Base-by-base conservation (phyloP, 1,140 invertebrate genomes). In the Neomicropteryx cornuta region DNA sequence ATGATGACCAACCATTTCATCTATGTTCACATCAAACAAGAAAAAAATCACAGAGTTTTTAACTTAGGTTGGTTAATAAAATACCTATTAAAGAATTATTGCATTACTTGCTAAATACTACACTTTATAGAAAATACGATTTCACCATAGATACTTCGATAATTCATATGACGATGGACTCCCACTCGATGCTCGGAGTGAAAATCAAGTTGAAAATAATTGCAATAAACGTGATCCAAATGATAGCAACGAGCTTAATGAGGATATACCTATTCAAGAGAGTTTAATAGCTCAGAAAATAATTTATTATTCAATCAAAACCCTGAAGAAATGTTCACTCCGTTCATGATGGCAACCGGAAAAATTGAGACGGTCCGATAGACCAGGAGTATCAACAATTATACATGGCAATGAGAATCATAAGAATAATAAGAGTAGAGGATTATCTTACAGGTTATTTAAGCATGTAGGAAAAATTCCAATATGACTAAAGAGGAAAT, bases 251-350 rank as follows among this genome's bases (percentile, higher is more conserved):
- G n/a, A n/a, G 17, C 27, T 44, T 3, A 44, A 35, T 39, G 49
- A 55, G 45, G 18, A 39, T 33, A 43, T 46, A 29, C 18, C 21
- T n/a, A 41, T 40, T n/a, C 35, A 48, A 33, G 50, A 51, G 31
- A 47, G 36, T 43, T 34, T 53, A 8, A 27, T 28, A 10, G 44
- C 51, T 5, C 45, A 49, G 41, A 51, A 56, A 43, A n/a, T n/a
- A n/a, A n/a, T n/a, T n/a, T n/a, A n/a, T n/a, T n/a, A n/a, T n/a
- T n/a, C 43, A 52, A 21, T 54, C 53, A 11, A 21, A 54, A 1
- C 4, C 53, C 28, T 56, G 49, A 52, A 51, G 48, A 38, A 50
- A 56, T 32, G 47, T 53, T 10, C 24, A 47, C 21, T 53, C 39
- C 44, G n/a, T 38, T 56, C 6, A 16, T 34, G n/a, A 47, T 52